Evolutionary conservation across 1,140 invertebrate genomes (phyloP).

Genomic region (Pinna nobilis): DNA sequence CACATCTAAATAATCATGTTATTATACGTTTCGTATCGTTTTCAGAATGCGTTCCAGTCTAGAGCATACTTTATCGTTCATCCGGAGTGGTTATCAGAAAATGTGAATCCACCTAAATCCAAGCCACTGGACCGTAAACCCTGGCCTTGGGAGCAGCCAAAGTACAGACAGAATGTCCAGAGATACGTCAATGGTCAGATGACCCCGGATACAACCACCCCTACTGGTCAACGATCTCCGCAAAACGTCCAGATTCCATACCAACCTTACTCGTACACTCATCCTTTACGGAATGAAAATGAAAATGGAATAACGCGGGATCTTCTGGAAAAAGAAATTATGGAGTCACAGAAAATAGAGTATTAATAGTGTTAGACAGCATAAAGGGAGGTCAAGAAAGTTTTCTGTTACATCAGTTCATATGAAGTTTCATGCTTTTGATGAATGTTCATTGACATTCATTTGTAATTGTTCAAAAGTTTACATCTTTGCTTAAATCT

Average conservation of each 20-base stretch:
- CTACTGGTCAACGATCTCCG: neutral
- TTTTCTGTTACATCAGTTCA: no score
- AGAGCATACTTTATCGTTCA: conserved; percentile 55
- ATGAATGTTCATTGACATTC: no score
- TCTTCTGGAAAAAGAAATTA: no score
- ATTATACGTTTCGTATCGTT: neutral
- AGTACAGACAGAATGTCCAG: conserved; percentile 54
- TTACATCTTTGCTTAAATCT: no score
- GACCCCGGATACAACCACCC: conserved; percentile 7
- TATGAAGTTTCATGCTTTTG: no score
- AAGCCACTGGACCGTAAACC: conserved; percentile 51
- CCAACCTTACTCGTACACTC: conserved; percentile 2
- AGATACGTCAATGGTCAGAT: conserved; percentile 13
- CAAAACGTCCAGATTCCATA: neutral
- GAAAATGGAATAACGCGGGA: conserved; percentile 13
- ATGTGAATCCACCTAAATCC: conserved; percentile 38
- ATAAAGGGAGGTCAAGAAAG: no score
- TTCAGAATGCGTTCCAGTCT: conserved; percentile 50
- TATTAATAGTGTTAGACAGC: no score
- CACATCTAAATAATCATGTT: no score
- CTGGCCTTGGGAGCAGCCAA: conserved; percentile 62
- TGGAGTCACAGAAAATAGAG: no score
- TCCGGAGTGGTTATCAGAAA: conserved; percentile 58
- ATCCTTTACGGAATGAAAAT: neutral
- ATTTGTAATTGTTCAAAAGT: no score